phyloP scores from a whole-genome alignment of 2,888 invertebrate species.

The Leptopterna dolabrata region DNA sequence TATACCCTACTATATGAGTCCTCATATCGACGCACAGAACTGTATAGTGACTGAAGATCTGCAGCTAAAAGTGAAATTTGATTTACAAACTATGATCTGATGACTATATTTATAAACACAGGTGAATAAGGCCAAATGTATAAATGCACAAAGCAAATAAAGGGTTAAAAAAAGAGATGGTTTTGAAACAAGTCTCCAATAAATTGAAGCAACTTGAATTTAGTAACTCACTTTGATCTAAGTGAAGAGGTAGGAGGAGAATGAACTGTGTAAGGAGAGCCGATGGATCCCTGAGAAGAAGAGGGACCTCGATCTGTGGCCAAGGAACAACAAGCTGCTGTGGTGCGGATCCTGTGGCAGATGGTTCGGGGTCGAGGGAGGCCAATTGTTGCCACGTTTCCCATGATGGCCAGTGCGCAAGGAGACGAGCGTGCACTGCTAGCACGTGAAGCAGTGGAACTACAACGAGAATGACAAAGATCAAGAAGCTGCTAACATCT shows the following conservation, averaged over 20 bases:
- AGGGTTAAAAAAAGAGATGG: too few relatives aligned
- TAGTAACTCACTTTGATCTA: conserved; percentile 79
- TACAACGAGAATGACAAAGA: conserved; percentile 67
- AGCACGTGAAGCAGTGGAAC: conserved; percentile 90
- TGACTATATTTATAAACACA: too few relatives aligned
- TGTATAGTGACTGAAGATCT: too few relatives aligned
- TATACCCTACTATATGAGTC: too few relatives aligned
- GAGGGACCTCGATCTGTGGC: conserved; percentile 77
- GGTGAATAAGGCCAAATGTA: too few relatives aligned
- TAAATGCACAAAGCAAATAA: too few relatives aligned
- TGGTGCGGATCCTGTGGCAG: conserved; percentile 66
- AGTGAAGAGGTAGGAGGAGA: conserved; percentile 83
- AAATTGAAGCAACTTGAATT: too few relatives aligned
- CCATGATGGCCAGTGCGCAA: conserved; percentile 73
- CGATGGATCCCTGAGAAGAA: conserved; percentile 86
- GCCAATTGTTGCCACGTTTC: conserved; percentile 72
- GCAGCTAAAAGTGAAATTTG: too few relatives aligned
- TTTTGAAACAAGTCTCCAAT: too few relatives aligned
- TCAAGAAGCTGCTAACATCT: too few relatives aligned
- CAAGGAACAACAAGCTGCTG: conserved; percentile 63
- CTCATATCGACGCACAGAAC: too few relatives aligned
- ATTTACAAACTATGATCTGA: too few relatives aligned
- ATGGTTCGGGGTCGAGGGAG: conserved; percentile 66
- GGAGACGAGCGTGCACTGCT: conserved; percentile 84
- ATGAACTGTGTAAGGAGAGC: conserved; percentile 89